These are phyloP conservation scores for Microcaecilia unicolor DNA, from an alignment of 2,797 vertebrate species.

Conservation along the genomic window DNA sequence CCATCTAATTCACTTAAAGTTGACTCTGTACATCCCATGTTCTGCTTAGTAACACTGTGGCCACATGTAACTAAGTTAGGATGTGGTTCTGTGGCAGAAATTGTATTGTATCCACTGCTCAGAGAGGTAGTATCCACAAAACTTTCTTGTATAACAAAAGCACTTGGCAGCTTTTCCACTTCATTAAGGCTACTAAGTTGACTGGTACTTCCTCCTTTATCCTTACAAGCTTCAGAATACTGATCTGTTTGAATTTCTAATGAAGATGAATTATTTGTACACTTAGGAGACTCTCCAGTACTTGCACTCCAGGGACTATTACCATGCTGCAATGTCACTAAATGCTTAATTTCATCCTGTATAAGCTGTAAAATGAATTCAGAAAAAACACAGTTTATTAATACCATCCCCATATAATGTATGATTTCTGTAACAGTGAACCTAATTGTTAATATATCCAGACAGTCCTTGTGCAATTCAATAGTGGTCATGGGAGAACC, in stretches of 20 bases:
- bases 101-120: slow-evolving; percentile 79
- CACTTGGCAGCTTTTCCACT: slow-evolving; percentile 18
- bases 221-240: slow-evolving; percentile 36
- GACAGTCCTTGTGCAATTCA: too few relatives aligned
- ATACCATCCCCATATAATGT: too few relatives aligned
- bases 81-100: slow-evolving; percentile 58
- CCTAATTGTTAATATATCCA: too few relatives aligned
- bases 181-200: slow-evolving; percentile 21
- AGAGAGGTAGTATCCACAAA: slow-evolving; percentile 47
- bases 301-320: slow-evolving; percentile 1
- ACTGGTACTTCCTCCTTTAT: slow-evolving; percentile 30
- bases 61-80: slow-evolving; percentile 6
- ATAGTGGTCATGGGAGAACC: too few relatives aligned
- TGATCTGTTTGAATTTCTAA: slow-evolving; percentile 43
- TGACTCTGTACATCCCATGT: slow-evolving; percentile 14
- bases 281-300: slow-evolving; percentile 21
- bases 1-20: slow-evolving; percentile 11
- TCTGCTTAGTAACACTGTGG: neutral
- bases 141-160: slow-evolving; percentile 31
- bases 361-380: slow-evolving; percentile 67
- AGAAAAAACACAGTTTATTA: too few relatives aligned
- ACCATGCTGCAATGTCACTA: slow-evolving; percentile 71
- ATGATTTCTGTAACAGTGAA: too few relatives aligned
- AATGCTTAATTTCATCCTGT: slow-evolving; percentile 86
- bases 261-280: slow-evolving; percentile 8